Conservation (phyloP, 37 sponge, comb jelly and placozoan species). For the Halichondria panicea region DNA sequence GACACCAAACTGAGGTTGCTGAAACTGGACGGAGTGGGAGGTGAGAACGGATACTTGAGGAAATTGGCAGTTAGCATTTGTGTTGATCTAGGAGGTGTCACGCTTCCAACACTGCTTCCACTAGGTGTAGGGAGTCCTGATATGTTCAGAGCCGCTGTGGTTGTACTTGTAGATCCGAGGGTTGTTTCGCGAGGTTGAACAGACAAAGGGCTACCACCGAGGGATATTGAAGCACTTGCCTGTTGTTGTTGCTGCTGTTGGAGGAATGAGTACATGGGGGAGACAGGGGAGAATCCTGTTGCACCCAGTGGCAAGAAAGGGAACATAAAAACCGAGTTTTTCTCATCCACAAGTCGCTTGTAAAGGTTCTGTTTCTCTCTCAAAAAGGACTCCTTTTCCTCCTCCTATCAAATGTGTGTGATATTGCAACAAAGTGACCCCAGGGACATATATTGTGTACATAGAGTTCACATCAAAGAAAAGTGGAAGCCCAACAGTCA, state of each 20-base stretch:
- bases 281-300: neutral
- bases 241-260: slow-evolving; percentile 24
- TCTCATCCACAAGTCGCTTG: slow-evolving; percentile 41
- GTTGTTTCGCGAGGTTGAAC: neutral
- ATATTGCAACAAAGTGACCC: neutral
- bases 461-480: neutral
- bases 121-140: slow-evolving; percentile 27
- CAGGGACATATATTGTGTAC: neutral
- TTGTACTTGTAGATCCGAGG: neutral
- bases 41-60: slow-evolving; percentile 50
- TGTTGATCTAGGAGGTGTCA: slow-evolving; percentile 20
- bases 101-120: slow-evolving; percentile 19
- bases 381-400: slow-evolving; percentile 35
- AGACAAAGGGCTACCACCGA: neutral
- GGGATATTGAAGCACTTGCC: neutral
- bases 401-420: slow-evolving; percentile 7
- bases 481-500: neutral
- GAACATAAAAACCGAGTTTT: slow-evolving; percentile 26
- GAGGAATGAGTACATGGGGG: slow-evolving; percentile 28
- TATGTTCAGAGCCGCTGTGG: neutral
- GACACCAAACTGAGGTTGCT: slow-evolving; percentile 25
- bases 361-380: slow-evolving; percentile 52
- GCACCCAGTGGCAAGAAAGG: slow-evolving; percentile 30
- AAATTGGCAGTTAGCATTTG: slow-evolving; percentile 45
- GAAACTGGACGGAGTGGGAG: slow-evolving; percentile 43